Evolutionary conservation across 2,797 vertebrate species (phyloP).

Genomic region (Gambelia wislizenii): DNA sequence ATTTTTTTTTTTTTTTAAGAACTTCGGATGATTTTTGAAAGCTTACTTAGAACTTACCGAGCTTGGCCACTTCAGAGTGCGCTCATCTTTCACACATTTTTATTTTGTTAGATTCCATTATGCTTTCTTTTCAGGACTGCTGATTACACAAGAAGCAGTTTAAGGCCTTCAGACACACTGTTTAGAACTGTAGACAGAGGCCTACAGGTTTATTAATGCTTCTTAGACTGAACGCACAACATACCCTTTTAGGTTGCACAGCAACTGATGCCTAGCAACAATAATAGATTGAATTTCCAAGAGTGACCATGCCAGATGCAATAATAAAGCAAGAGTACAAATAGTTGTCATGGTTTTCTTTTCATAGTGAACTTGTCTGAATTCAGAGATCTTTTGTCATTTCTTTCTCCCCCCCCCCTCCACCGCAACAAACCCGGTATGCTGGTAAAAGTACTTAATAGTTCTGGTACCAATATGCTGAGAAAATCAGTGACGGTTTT

Average conservation of each 20-base stretch:
- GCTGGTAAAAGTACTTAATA: slow-evolving; percentile 68
- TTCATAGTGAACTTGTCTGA: slow-evolving; percentile 74
- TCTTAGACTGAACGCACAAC: slow-evolving; percentile 76
- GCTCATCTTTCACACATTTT: slow-evolving; percentile 58
- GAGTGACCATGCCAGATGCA: slow-evolving; percentile 82
- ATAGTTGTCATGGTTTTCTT: slow-evolving; percentile 83
- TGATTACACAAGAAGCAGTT: slow-evolving; percentile 70
- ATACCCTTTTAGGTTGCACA: slow-evolving; percentile 83
- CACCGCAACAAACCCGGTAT: slow-evolving; percentile 34
- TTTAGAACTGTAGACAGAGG: slow-evolving; percentile 69
- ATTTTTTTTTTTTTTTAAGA: not conserved
- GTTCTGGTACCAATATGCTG: slow-evolving; percentile 45
- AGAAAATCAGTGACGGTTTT: slow-evolving; percentile 35
- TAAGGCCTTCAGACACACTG: slow-evolving; percentile 75
- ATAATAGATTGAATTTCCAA: slow-evolving; percentile 83
- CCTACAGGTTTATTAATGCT: slow-evolving; percentile 78
- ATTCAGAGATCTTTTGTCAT: slow-evolving; percentile 65
- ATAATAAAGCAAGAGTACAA: slow-evolving; percentile 83
- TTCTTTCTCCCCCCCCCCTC: slow-evolving; percentile 38
- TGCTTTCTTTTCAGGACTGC: slow-evolving; percentile 67
- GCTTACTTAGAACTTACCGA: not conserved
- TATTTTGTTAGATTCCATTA: slow-evolving; percentile 64
- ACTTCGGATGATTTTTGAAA: not conserved
- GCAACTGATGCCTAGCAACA: slow-evolving; percentile 84
- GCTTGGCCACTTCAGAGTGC: slow-evolving; percentile 55